Evolutionary conservation across 2,888 invertebrate genomes (phyloP).

Genomic region (Busseola fusca): DNA sequence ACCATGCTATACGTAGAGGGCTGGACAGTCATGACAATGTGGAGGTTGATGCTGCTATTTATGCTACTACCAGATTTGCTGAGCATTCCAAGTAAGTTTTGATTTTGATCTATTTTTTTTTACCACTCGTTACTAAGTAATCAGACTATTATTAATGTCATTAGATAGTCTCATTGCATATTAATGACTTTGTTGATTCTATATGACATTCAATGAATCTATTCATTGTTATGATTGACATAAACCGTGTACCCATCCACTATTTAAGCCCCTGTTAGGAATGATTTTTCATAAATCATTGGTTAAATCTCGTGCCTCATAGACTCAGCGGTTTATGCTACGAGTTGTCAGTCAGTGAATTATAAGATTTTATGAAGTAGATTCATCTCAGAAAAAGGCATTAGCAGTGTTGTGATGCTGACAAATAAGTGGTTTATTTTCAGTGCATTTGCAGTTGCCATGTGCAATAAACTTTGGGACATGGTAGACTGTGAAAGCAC

Average conservation of each 20-base stretch:
- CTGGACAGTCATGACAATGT: conserved; percentile 98
- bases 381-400: not conserved
- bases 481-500: conserved; percentile 98
- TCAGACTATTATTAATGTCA: no score
- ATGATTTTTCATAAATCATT: not conserved
- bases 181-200: not conserved
- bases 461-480: conserved; percentile 98
- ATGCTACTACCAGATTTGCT: conserved; percentile 98
- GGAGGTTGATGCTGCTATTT: conserved; percentile 98
- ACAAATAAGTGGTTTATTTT: conserved; percentile 45
- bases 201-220: not conserved
- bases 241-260: not conserved
- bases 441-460: conserved; percentile 97
- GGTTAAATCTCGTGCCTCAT: not conserved
- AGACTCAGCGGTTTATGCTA: not conserved
- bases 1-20: conserved; percentile 97
- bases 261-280: no score
- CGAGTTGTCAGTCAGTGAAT: no score
- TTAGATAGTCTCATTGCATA: no score
- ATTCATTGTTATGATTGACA: not conserved
- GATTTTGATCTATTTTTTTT: not conserved
- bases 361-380: not conserved
- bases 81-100: conserved; percentile 94
- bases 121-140: not conserved
- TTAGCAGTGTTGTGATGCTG: not conserved